Conservation (phyloP, 64 coral and sea anemone species). For the Acropora yongei region DNA sequence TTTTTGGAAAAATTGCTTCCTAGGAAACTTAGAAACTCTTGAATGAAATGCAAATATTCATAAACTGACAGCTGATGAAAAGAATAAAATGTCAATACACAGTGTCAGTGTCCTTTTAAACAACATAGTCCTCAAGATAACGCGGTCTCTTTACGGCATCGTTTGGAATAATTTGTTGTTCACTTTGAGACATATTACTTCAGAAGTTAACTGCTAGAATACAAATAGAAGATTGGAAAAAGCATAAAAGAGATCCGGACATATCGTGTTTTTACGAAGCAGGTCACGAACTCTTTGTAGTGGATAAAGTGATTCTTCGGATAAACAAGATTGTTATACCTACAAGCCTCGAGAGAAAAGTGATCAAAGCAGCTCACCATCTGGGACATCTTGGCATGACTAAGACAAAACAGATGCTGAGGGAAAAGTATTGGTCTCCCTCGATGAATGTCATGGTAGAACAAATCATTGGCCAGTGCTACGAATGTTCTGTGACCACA, state of each 20-base stretch:
- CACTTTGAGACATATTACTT: background rate
- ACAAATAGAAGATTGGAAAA: conserved; percentile 3
- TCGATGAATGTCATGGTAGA: conserved; percentile 28
- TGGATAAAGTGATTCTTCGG: background rate
- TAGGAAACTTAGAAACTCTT: background rate
- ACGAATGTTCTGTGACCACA: background rate
- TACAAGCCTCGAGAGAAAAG: conserved; percentile 39
- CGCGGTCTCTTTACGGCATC: too few relatives aligned
- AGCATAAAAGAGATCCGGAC: conserved; percentile 12
- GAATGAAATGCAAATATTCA: background rate
- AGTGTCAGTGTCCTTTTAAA: background rate
- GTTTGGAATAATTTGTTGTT: too few relatives aligned
- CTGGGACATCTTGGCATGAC: conserved; percentile 40
- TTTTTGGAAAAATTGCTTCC: background rate
- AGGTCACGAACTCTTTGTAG: background rate
- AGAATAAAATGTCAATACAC: background rate
- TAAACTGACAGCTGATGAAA: background rate
- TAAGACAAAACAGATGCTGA: conserved; percentile 67
- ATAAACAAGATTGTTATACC: conserved; percentile 3
- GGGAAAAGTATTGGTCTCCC: conserved; percentile 42
- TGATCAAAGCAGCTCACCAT: conserved; percentile 27
- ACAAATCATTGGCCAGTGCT: background rate
- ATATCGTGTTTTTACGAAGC: background rate
- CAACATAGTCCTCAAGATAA: background rate
- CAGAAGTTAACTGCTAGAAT: conserved; percentile 40